These are phyloP conservation scores for Sinocyclocheilus rhinocerous DNA, from an alignment of 2,113 vertebrate genomes.

Conservation along the genomic window DNA sequence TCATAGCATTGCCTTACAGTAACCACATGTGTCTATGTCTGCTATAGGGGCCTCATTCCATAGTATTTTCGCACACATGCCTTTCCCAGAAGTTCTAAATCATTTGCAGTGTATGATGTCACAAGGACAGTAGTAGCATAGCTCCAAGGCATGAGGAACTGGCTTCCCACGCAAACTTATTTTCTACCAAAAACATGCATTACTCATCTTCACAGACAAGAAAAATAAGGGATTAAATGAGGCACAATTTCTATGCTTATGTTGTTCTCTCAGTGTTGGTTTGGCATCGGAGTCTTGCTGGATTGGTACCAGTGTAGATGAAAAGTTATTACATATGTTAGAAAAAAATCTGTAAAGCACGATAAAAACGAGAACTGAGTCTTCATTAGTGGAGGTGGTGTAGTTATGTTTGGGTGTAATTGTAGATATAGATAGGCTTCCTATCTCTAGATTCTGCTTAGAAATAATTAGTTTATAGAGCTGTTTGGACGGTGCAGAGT, in stretches of 20 bases:
- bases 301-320: neutral
- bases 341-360: neutral
- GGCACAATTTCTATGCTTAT: neutral
- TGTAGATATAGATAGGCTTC: neutral
- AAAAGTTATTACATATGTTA: neutral
- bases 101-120: conserved; percentile 26
- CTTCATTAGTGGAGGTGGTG: neutral
- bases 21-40: conserved; percentile 10
- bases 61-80: conserved; percentile 28
- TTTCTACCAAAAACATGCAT: neutral
- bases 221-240: neutral
- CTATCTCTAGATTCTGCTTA: neutral
- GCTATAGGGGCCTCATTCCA: conserved; percentile 42
- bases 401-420: neutral
- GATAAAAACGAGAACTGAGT: neutral
- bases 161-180: neutral
- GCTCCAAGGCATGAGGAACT: neutral
- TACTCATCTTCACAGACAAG: neutral
- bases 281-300: neutral
- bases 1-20: neutral
- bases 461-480: neutral
- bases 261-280: neutral
- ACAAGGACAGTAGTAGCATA: neutral
- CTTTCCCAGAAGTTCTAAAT: conserved; percentile 33
- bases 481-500: neutral